These are phyloP conservation scores for Loxodonta africana DNA, from an alignment of 2,113 vertebrate genomes.

Conservation along the genomic window DNA sequence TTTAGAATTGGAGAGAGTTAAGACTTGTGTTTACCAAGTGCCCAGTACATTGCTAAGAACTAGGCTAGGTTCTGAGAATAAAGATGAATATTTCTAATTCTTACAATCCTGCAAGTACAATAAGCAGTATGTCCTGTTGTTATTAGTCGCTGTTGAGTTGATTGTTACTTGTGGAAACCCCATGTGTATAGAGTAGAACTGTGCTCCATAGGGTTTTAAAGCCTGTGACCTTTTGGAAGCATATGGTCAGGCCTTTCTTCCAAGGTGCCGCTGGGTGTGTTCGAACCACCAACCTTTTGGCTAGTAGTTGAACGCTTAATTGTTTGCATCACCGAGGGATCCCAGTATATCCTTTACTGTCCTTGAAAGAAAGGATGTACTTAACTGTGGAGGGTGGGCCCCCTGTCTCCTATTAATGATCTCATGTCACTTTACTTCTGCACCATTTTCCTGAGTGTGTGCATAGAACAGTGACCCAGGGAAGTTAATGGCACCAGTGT, in stretches of 20 bases:
- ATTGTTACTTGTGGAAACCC: neutral
- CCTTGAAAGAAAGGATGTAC: neutral
- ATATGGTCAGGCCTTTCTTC: neutral
- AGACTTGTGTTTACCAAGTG: neutral
- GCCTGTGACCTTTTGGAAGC: neutral
- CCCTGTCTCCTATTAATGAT: neutral
- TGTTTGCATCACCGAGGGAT: neutral
- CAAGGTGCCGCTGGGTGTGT: neutral
- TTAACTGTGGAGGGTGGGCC: neutral
- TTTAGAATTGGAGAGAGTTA: neutral
- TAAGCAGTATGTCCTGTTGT: neutral
- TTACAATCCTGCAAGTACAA: neutral
- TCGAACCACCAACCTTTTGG: neutral
- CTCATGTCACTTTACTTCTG: neutral
- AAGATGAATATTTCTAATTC: conserved; percentile 25
- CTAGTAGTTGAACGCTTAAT: neutral
- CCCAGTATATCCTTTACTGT: neutral
- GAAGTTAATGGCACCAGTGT: neutral
- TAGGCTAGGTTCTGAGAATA: neutral
- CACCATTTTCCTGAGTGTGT: neutral
- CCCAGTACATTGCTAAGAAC: neutral
- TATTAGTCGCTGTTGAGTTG: neutral
- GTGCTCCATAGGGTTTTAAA: neutral
- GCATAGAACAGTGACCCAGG: neutral
- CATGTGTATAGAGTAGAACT: neutral